These are phyloP conservation scores for Eupristina koningsbergeri DNA, from an alignment of 1,140 invertebrate species.

Conservation along the genomic window DNA sequence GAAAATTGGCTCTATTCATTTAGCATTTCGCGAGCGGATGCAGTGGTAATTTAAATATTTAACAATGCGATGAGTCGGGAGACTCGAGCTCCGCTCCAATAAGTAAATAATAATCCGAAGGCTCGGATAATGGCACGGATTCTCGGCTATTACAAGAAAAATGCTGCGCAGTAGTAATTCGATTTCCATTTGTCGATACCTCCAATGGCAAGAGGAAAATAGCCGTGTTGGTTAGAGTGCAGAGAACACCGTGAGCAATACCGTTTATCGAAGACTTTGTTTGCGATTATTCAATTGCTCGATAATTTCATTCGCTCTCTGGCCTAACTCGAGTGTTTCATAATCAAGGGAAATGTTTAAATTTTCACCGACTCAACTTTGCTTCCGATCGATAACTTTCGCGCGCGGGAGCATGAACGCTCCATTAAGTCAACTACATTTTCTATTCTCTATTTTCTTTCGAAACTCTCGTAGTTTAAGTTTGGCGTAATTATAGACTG, in stretches of 20 bases:
- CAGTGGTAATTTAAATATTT: too few species aligned
- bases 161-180: too few species aligned
- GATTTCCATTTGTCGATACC: background rate
- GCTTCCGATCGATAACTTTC: constrained; percentile 31
- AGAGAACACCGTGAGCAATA: too few species aligned
- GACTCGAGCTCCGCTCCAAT: too few species aligned
- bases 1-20: too few species aligned
- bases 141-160: too few species aligned
- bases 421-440: constrained; percentile 23
- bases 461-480: constrained; percentile 16
- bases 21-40: too few species aligned
- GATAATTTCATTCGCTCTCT: constrained; percentile 19
- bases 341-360: background rate
- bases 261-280: background rate
- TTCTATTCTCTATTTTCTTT: constrained; percentile 16
- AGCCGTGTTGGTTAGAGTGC: background rate
- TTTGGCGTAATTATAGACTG: constrained; percentile 39
- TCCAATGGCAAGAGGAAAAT: background rate
- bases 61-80: too few species aligned
- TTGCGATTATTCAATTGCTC: background rate
- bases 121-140: too few species aligned
- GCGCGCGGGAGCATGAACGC: constrained; percentile 7
- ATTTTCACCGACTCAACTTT: constrained; percentile 19
- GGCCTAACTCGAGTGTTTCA: background rate
- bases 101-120: too few species aligned